These are phyloP conservation scores for Mallotus villosus DNA, from an alignment of 2,797 vertebrate species.

Conservation along the genomic window DNA sequence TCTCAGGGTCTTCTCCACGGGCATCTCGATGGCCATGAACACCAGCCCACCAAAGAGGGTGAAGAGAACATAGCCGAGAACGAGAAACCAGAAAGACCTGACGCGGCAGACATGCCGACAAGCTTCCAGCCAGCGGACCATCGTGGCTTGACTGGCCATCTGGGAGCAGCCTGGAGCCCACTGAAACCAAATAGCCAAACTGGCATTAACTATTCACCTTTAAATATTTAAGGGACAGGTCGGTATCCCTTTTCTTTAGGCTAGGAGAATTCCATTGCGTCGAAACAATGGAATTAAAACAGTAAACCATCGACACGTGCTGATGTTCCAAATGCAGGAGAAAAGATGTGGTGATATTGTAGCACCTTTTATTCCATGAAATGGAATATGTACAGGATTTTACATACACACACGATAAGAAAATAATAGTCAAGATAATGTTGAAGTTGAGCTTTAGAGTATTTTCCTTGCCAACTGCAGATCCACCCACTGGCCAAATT, in stretches of 20 bases:
- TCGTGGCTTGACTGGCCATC: slow-evolving; percentile 24
- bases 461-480: neutral
- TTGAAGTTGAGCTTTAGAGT: neutral
- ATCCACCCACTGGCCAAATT: neutral
- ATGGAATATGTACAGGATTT: slow-evolving; percentile 2
- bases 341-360: neutral
- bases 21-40: slow-evolving; percentile 67
- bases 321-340: neutral
- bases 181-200: slow-evolving; percentile 52
- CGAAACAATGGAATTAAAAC: neutral
- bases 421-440: neutral
- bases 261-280: neutral
- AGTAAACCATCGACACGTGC: neutral
- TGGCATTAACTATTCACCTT: slow-evolving; percentile 20
- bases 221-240: slow-evolving; percentile 60
- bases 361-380: neutral
- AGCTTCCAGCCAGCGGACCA: slow-evolving; percentile 31
- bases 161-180: neutral
- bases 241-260: neutral
- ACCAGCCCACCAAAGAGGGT: slow-evolving; percentile 63
- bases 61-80: slow-evolving; percentile 61
- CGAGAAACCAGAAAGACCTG: slow-evolving; percentile 53
- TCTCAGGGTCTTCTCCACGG: slow-evolving; percentile 56
- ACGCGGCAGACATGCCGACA: slow-evolving; percentile 22
- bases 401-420: neutral